Conservation (phyloP, 1,140 invertebrate genomes). For the Drosophila athabasca region DNA sequence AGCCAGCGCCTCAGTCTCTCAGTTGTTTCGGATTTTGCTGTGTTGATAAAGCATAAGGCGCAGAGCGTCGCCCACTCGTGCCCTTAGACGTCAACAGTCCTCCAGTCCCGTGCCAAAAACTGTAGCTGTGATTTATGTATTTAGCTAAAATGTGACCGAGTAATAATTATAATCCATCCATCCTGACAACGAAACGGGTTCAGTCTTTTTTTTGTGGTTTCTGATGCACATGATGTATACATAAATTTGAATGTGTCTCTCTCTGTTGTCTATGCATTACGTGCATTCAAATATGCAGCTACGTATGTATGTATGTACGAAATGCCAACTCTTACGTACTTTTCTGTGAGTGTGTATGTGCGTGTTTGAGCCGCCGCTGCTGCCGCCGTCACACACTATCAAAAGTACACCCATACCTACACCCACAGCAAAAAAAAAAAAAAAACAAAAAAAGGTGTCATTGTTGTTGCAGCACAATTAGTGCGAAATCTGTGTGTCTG, state of each 20-base stretch:
- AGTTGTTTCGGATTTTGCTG: conserved; percentile 2
- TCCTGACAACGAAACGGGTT: neutral
- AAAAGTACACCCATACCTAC: conserved; percentile 9
- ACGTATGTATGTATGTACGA: conserved; percentile 31
- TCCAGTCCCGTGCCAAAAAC: no score
- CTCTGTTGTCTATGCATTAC: conserved; percentile 8
- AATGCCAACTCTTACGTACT: conserved; percentile 51
- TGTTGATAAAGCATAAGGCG: conserved; percentile 18
- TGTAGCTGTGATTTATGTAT: conserved; percentile 1
- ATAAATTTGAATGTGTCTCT: conserved; percentile 4
- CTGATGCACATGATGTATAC: conserved; percentile 29
- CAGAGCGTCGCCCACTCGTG: neutral
- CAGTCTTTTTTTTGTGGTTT: conserved; percentile 11
- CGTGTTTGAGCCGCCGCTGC: neutral
- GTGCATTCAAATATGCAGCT: conserved; percentile 18
- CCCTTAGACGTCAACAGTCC: no score
- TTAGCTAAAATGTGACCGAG: conserved; percentile 26
- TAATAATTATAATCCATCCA: conserved; percentile 4
- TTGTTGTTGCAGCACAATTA: conserved; percentile 36
- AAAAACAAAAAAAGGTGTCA: conserved; percentile 22
- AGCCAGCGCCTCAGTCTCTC: conserved; percentile 38
- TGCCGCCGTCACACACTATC: conserved; percentile 1
- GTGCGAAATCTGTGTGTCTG: conserved; percentile 52
- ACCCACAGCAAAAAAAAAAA: conserved; percentile 7
- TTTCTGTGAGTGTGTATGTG: conserved; percentile 19